phyloP scores from a whole-genome alignment of 2,113 vertebrate species.

The Lanius ludovicianus region DNA sequence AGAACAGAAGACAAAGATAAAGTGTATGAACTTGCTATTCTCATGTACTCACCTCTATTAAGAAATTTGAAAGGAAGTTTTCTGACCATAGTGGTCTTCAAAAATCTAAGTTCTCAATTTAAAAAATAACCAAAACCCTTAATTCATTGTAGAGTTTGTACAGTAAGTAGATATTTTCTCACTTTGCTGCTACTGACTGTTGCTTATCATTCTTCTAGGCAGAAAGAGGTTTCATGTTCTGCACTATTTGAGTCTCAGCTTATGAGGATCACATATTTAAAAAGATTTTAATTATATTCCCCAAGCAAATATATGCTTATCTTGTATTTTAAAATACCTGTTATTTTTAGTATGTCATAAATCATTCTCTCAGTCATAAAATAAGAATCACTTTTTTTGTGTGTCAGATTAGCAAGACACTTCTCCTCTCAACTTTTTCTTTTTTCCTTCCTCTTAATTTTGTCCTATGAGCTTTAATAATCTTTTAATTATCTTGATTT shows the following conservation, averaged over 20 bases:
- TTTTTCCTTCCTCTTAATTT: neutral
- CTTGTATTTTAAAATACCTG: neutral
- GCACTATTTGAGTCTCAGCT: neutral
- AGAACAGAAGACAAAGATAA: neutral
- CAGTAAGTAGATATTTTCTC: neutral
- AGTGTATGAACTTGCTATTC: neutral
- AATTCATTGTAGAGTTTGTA: constrained; percentile 8
- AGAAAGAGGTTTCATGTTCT: neutral
- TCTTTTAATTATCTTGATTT: neutral
- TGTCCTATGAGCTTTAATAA: neutral
- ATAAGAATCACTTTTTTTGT: neutral
- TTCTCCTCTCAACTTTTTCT: neutral
- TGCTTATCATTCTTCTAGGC: neutral
- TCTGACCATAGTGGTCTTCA: neutral
- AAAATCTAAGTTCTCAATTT: neutral
- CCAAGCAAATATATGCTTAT: neutral
- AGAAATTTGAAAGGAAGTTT: neutral
- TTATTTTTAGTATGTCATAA: neutral
- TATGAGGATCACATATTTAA: neutral
- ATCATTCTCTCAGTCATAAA: neutral
- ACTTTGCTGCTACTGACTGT: neutral
- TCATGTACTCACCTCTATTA: neutral
- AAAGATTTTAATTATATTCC: neutral
- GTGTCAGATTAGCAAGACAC: neutral
- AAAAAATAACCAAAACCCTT: constrained; percentile 13